Conservation (phyloP, 2,797 vertebrate species). For the Arnoldichthys spilopterus region DNA sequence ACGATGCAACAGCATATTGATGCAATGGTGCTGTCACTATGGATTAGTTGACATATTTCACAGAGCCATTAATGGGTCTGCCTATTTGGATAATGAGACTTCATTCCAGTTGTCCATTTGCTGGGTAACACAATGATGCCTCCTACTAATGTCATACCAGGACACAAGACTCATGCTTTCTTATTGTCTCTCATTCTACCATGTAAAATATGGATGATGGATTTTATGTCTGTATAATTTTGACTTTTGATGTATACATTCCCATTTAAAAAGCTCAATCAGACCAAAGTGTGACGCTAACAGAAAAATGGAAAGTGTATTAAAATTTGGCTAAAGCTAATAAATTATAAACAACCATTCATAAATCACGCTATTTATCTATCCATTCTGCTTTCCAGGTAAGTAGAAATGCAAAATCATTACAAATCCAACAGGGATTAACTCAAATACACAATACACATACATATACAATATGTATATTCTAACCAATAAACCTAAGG, state of each 20-base stretch:
- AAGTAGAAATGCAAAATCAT: background rate
- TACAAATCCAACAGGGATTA: background rate
- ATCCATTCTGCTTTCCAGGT: background rate
- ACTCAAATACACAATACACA: no score
- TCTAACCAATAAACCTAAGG: background rate
- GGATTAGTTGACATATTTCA: slow-evolving; percentile 50
- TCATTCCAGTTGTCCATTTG: slow-evolving; percentile 54
- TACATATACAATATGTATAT: no score
- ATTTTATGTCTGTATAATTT: slow-evolving; percentile 10
- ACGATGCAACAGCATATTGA: slow-evolving; percentile 47
- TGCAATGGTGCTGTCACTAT: slow-evolving; percentile 39
- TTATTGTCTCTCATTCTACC: slow-evolving; percentile 14
- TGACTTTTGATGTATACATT: slow-evolving; percentile 38
- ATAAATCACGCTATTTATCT: no score
- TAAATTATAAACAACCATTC: background rate
- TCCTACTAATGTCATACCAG: slow-evolving; percentile 46
- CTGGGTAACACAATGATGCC: slow-evolving; percentile 44
- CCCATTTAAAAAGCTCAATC: slow-evolving; percentile 3
- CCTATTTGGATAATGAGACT: slow-evolving; percentile 46
- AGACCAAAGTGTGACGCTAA: background rate
- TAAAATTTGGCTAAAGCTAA: slow-evolving; percentile 3
- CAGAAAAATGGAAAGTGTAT: background rate
- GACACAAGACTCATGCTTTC: slow-evolving; percentile 34
- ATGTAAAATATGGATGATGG: slow-evolving; percentile 15
- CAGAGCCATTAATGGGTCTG: slow-evolving; percentile 36